phyloP scores from a whole-genome alignment of 2,113 vertebrate genomes.

The Zosterops borbonicus region DNA sequence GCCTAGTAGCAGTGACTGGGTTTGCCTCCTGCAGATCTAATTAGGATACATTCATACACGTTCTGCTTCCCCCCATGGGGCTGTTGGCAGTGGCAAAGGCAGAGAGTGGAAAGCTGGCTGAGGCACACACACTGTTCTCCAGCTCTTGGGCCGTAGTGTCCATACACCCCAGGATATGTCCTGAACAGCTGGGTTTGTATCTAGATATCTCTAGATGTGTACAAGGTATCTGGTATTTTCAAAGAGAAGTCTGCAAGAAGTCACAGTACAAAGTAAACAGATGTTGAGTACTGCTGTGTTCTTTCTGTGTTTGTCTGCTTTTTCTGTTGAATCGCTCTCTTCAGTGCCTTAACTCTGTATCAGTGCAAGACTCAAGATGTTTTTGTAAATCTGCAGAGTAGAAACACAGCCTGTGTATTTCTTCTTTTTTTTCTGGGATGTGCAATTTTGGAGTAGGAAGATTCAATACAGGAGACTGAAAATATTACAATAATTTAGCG shows the following conservation, averaged over 20 bases:
- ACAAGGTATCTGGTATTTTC: neutral
- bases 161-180: neutral
- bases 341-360: neutral
- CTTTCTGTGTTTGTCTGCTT: neutral
- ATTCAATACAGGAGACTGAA: neutral
- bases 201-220: neutral
- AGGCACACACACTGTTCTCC: neutral
- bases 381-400: neutral
- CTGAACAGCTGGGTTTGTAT: neutral
- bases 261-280: neutral
- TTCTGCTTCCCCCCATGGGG: neutral
- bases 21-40: neutral
- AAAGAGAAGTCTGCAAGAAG: neutral
- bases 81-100: neutral
- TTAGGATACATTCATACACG: rapidly evolving
- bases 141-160: neutral
- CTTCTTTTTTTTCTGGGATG: neutral
- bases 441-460: neutral
- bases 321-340: neutral
- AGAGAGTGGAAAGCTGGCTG: neutral
- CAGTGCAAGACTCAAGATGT: neutral
- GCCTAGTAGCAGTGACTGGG: neutral
- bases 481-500: neutral
- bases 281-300: neutral
- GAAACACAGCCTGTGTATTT: neutral